Evolutionary conservation across 2,113 vertebrate species (phyloP).

Genomic region (Cyprinodon variegatus): DNA sequence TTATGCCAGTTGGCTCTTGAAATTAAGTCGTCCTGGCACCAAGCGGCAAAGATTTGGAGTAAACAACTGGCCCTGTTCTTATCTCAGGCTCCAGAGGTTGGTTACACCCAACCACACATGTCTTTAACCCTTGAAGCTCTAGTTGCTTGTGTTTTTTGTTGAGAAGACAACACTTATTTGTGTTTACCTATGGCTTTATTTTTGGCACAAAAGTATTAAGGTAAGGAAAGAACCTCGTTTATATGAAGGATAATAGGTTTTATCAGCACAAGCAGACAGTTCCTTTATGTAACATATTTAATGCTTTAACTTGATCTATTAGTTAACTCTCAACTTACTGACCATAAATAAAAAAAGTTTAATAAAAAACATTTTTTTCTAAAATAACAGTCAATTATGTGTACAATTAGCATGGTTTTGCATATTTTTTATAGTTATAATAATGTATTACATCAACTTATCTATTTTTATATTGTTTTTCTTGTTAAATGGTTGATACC

Average conservation of each 20-base stretch:
- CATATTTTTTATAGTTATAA: not conserved
- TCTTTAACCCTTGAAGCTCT: not conserved
- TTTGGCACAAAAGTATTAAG: constrained; percentile 19
- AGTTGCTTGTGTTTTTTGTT: constrained; percentile 12
- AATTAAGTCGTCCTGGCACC: not conserved
- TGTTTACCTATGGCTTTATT: constrained; percentile 9
- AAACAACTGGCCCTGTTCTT: constrained; percentile 30
- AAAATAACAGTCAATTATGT: not conserved
- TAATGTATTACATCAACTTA: not conserved
- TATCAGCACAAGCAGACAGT: not conserved
- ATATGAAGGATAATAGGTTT: not conserved
- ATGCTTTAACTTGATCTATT: no score
- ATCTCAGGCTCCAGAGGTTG: constrained; percentile 57
- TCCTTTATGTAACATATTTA: no score
- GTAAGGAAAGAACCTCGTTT: constrained; percentile 35
- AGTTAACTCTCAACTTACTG: no score
- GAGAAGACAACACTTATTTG: constrained; percentile 17
- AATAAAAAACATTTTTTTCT: no score
- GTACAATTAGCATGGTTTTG: not conserved
- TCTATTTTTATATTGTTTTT: not conserved
- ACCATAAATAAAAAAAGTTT: no score
- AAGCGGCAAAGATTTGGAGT: not conserved
- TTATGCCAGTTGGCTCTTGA: no score
- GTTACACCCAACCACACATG: constrained; percentile 36
- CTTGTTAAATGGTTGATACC: not conserved